These are phyloP conservation scores for Poeciliopsis presidionis DNA, from an alignment of 2,797 vertebrate genomes.

Conservation along the genomic window DNA sequence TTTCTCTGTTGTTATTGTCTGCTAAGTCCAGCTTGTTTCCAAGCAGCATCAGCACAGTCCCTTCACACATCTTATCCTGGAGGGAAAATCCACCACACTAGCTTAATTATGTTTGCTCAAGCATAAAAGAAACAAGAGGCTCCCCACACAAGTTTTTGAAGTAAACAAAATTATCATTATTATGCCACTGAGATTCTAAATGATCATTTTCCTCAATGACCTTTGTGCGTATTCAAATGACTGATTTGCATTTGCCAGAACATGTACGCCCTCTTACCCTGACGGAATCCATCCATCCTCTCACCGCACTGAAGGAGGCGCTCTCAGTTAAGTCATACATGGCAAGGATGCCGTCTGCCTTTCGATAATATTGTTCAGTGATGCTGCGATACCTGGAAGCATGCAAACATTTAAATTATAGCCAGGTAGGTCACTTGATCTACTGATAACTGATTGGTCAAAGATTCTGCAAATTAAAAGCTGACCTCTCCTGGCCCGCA, in stretches of 20 bases:
- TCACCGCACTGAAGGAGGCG: conserved; percentile 78
- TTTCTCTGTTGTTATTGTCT: conserved; percentile 54
- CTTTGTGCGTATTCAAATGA: conserved; percentile 51
- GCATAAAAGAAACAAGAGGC: not conserved
- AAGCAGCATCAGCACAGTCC: conserved; percentile 80
- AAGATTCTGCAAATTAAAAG: not conserved
- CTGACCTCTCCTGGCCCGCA: conserved; percentile 87
- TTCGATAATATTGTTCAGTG: conserved; percentile 86
- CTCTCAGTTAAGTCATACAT: conserved; percentile 83
- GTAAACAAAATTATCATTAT: not conserved
- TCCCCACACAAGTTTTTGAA: not conserved
- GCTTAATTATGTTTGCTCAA: not conserved
- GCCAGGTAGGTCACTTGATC: not conserved
- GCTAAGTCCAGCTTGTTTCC: conserved; percentile 81
- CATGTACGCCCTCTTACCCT: conserved; percentile 75
- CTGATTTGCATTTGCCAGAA: conserved; percentile 49
- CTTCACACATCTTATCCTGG: conserved; percentile 81
- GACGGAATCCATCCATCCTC: conserved; percentile 83
- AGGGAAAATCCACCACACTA: conserved; percentile 13
- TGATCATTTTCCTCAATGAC: not conserved
- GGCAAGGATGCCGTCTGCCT: conserved; percentile 82
- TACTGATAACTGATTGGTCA: not conserved
- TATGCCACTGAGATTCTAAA: not conserved
- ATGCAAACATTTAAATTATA: not conserved
- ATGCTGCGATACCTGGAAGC: conserved; percentile 81